Base-by-base conservation (phyloP, 2,888 invertebrate genomes). In the Carpatolechia fugitivella region DNA sequence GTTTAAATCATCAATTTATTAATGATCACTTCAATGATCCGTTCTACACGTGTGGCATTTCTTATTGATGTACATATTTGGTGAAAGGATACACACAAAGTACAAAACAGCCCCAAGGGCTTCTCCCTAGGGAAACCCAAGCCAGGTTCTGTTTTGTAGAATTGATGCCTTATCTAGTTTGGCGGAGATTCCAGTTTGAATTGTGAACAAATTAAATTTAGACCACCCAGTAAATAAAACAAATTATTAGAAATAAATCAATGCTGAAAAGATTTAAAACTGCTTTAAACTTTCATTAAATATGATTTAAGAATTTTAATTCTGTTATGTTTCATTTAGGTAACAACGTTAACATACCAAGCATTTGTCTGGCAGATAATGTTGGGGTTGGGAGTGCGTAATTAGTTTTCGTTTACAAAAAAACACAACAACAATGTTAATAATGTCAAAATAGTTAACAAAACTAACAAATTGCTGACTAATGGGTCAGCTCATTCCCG, bases 401-500 rank as follows among this genome's bases (percentile, higher is more conserved):
- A 60, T 56, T 55, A 46, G 63, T 67, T 62, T 62, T 65, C 66
- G 59, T 69, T 66, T 66, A 61, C 52, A 62, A 55, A 72, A 76
- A 81, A n/a, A n/a, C n/a, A n/a, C n/a, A n/a, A n/a, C n/a, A n/a
- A n/a, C n/a, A n/a, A n/a, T n/a, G n/a, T n/a, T 80, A 82, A 79
- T 56, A 63, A 69, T 61, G 70, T 66, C 60, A 72, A 74, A 72
- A 68, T 64, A 64, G 63, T 41, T 41, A 52, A 54, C 40, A 35
- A 33, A 50, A 35, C 35, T 38, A 68, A 67, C 72, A 63, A 76
- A 76, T 76, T 70, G 63, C 58, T 61, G 57, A 61, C 79, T 83
- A 85, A 85, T 85, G 84, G 86, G 76, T 77, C 78, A 75, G 62
- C 62, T 76, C 73, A 80, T 84, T 85, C 81, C 82, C 72, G 69